Conservation (phyloP, 2,113 vertebrate species). For the Lophotis ruficrista region DNA sequence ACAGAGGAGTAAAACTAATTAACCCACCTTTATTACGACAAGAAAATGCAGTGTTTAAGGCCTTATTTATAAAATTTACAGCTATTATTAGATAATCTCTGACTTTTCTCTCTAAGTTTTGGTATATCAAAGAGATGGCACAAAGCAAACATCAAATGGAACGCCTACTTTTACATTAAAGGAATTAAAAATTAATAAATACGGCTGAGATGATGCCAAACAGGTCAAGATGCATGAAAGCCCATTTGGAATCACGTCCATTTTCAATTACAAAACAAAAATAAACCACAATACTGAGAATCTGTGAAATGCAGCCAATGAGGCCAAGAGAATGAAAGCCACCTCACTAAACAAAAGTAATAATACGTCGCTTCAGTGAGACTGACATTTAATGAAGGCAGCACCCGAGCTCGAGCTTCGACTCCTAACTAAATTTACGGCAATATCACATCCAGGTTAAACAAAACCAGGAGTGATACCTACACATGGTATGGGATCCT, state of each 20-base stretch:
- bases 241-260: background rate
- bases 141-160: background rate
- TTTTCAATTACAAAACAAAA: background rate
- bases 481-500: too few species aligned
- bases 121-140: background rate
- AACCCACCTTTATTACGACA: background rate
- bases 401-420: background rate
- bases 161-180: background rate
- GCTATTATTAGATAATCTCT: background rate
- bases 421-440: background rate
- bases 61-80: background rate
- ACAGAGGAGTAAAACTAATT: background rate
- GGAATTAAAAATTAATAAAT: background rate
- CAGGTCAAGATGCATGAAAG: background rate
- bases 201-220: background rate
- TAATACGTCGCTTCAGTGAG: fast-evolving
- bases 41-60: background rate
- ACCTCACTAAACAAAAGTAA: background rate
- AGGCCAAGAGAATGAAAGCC: background rate
- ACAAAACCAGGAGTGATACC: background rate
- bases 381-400: background rate
- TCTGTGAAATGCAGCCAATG: background rate
- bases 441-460: background rate
- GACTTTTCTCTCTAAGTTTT: background rate
- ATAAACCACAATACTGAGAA: background rate